A percentile compares a stretch with the other conserved stretches of the same genome.
Conservation (phyloP, 1,140 invertebrate genomes). For the Scaptomyza graminum region DNA sequence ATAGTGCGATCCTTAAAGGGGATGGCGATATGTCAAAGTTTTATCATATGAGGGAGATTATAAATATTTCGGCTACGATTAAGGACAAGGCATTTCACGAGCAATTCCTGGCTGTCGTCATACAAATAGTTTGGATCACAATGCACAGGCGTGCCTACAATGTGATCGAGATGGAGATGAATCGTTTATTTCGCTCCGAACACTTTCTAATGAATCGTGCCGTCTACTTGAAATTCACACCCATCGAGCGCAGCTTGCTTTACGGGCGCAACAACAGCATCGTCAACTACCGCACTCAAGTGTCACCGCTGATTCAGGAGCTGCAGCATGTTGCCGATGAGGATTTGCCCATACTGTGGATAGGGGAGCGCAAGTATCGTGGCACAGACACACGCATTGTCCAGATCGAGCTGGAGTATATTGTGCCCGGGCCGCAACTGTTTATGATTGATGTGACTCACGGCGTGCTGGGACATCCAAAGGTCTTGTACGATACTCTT, state of each 20-base stretch:
- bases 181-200: constrained; percentile 75
- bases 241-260: constrained; percentile 57
- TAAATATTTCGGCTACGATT: constrained; percentile 66
- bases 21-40: constrained; percentile 59
- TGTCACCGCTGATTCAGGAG: constrained; percentile 72
- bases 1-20: constrained; percentile 67
- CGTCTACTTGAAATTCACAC: constrained; percentile 55
- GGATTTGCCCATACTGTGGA: constrained; percentile 75
- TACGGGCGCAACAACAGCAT: constrained; percentile 67
- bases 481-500: constrained; percentile 65
- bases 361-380: constrained; percentile 76
- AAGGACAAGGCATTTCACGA: constrained; percentile 69
- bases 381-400: constrained; percentile 66
- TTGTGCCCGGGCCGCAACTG: constrained; percentile 67
- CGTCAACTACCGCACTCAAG: constrained; percentile 68
- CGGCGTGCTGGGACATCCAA: constrained; percentile 75
- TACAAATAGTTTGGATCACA: constrained; percentile 72
- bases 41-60: constrained; percentile 65
- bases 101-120: constrained; percentile 67
- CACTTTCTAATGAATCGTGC: constrained; percentile 58
- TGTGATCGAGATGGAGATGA: constrained; percentile 75
- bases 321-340: constrained; percentile 54
- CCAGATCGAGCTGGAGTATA: constrained; percentile 74
- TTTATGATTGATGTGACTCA: constrained; percentile 71
- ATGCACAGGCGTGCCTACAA: constrained; percentile 69